Base-by-base conservation (phyloP, 64 coral and sea anemone species). In the Platygyra sinensis region DNA sequence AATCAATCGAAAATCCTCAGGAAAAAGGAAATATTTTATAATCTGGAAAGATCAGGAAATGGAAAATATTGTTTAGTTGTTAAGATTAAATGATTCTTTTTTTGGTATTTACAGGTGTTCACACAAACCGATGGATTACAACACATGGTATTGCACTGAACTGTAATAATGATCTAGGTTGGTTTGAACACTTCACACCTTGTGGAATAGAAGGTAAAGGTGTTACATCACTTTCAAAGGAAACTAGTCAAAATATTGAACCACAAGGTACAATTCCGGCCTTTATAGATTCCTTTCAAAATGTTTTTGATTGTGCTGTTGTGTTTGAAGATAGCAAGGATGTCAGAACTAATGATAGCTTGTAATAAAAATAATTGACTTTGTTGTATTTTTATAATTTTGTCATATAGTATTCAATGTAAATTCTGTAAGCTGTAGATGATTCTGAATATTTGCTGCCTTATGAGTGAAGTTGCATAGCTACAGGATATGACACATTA, bases 131-230 rank as follows among this genome's bases (percentile, higher is more conserved):
- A 7, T 99, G 97, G 97, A 84, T 99, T 55, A 93, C 97, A 2
- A 92, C 84, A 63, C 97, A 99, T 86, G 97, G 97, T 30, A 75
- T 99, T 30, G 97, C 97, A 72, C 71, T 99, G 89, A 99, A 99
- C 94, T 99, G 97, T 55, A 99, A 96, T 71, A 95, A 81, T 80
- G 97, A 99, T 71, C 91, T 99, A 20, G 54, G 78, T n/a, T 99
- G 97, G 97, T 99, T 99, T 93, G 84, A 96, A 13, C 93, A 99
- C 54, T 96, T 99, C 88, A 67, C 91, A 24, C 90, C 97, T 51
- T 99, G 97, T 94, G 97, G 97, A 17, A 90, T 99, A 42, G 31
- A 88, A 36, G 91, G 97, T 0, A 99, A 99, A 88, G 94, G 91
- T 52, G 94, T 99, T 38, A 99, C 97, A 5, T 99, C 97, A 65